Evolutionary conservation across 2,113 vertebrate species (phyloP), one percentile per base, ranked within the genome.

Genomic region (Excalfactoria chinensis): DNA sequence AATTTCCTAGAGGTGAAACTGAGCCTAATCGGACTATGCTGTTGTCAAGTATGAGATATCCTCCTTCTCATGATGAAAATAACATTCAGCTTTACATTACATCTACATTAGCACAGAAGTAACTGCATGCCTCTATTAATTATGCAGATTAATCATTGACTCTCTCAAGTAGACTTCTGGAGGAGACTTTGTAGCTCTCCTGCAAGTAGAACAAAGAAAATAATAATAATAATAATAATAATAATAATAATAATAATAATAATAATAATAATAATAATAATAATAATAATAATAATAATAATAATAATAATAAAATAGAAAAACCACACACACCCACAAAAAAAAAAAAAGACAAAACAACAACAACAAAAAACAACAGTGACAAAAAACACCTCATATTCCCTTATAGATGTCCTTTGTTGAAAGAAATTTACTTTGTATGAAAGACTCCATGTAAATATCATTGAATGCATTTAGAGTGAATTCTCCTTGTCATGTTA

Each of bases 141-240:
- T 89, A 88, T 79, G 82, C 43, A 86, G 59, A 91, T 95, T 91
- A 91, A 86, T 72, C 67, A 84, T 37, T 49, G 73, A 66, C 28
- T 94, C n/a, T 71, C n/a, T 37, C 41, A 76, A 63, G 30, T 32
- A 75, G 48, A 11, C 7, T 78, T 92, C 84, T 89, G 48, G 37
- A 71, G 5, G 3, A 10, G 40, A 55, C 66, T 94, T 90, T 3
- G 2, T 69, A 90, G 84, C 58, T 82, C 49, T 81, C 20, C 5
- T 90, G n/a, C 55, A 86, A 66, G 69, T 41, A 80, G 73, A 83
- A 23, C 22, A 76, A 8, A 2, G n/a, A n/a, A n/a, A n/a, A n/a
- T n/a, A n/a, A n/a, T n/a, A n/a, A n/a, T n/a, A n/a, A n/a, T n/a
- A n/a, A n/a, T n/a, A n/a, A n/a, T n/a, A n/a, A n/a, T n/a, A n/a